Conservation (phyloP, 2,888 invertebrate genomes). For the Yponomeuta evonymella region DNA sequence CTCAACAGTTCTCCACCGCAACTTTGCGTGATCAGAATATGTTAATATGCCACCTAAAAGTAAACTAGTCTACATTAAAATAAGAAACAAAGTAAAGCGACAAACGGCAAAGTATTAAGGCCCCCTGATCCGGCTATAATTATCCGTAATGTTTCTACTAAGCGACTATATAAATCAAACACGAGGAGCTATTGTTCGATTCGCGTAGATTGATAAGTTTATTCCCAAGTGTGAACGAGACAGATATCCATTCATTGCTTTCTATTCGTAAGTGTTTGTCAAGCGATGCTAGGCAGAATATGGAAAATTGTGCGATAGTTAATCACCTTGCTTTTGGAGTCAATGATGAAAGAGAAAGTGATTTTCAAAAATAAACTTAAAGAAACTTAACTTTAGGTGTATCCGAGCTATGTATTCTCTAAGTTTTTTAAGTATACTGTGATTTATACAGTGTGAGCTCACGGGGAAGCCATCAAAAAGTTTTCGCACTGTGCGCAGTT, state of each 20-base stretch:
- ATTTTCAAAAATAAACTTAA: neutral
- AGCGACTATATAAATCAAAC: conserved; percentile 76
- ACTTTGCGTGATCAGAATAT: conserved; percentile 20
- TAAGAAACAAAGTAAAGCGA: conserved; percentile 2
- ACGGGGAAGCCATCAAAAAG: conserved; percentile 53
- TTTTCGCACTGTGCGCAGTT: conserved; percentile 57
- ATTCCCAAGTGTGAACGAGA: conserved; percentile 72
- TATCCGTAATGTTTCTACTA: conserved; percentile 75
- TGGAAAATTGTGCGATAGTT: neutral
- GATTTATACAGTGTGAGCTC: conserved; percentile 24
- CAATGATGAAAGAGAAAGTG: neutral
- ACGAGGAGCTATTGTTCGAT: conserved; percentile 75
- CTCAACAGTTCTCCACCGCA: conserved; percentile 31
- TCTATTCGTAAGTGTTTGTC: conserved; percentile 60
- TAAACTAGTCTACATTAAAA: conserved; percentile 9
- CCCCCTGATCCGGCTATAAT: conserved; percentile 58
- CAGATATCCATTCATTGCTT: conserved; percentile 64
- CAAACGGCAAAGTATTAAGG: conserved; percentile 46
- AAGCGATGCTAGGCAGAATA: conserved; percentile 18
- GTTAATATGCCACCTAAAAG: conserved; percentile 9
- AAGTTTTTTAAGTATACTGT: conserved; percentile 34
- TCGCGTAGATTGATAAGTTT: conserved; percentile 75
- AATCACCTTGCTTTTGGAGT: neutral
- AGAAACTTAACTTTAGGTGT: neutral
- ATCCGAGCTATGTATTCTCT: neutral